Conservation (phyloP, 2,113 vertebrate species). For the Alligator mississippiensis region DNA sequence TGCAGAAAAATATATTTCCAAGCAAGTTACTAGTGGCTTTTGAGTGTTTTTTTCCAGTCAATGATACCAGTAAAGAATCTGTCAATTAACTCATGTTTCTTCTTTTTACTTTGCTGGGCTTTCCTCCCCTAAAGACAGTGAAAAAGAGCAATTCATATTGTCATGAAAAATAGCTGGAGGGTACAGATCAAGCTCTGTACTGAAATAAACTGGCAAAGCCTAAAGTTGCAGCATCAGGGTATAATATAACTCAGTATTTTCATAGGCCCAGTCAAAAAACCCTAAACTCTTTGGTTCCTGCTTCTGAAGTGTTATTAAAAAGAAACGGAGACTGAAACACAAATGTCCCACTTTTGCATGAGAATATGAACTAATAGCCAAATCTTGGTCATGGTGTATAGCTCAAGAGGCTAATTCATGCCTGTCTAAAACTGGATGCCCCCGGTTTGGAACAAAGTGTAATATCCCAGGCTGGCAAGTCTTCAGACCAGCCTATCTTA, state of each 20-base stretch:
- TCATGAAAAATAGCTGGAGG: conserved; percentile 38
- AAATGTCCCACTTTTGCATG: conserved; percentile 61
- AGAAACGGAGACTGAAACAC: conserved; percentile 54
- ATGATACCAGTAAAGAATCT: not conserved
- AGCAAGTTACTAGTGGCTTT: not conserved
- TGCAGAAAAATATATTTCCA: conserved; percentile 29
- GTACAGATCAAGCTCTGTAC: conserved; percentile 47
- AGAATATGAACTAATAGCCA: conserved; percentile 50
- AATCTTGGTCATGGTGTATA: conserved; percentile 33
- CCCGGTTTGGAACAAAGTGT: not conserved
- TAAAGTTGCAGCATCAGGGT: conserved; percentile 63
- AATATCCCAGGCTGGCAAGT: not conserved
- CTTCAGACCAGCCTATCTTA: not conserved
- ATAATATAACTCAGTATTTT: conserved; percentile 62
- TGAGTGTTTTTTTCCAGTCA: not conserved
- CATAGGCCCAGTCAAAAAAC: conserved; percentile 39
- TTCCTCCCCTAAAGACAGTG: not conserved
- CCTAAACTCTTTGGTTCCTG: conserved; percentile 56
- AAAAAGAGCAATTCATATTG: conserved; percentile 19
- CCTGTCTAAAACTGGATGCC: conserved; percentile 10
- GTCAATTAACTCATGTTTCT: conserved; percentile 15
- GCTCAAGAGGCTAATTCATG: conserved; percentile 22
- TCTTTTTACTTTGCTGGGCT: not conserved
- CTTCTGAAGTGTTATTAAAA: conserved; percentile 49
- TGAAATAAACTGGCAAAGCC: conserved; percentile 57